Evolutionary conservation across 2,113 vertebrate genomes (phyloP), one percentile per base, ranked within the genome.

Genomic region (Bufo gargarizans): DNA sequence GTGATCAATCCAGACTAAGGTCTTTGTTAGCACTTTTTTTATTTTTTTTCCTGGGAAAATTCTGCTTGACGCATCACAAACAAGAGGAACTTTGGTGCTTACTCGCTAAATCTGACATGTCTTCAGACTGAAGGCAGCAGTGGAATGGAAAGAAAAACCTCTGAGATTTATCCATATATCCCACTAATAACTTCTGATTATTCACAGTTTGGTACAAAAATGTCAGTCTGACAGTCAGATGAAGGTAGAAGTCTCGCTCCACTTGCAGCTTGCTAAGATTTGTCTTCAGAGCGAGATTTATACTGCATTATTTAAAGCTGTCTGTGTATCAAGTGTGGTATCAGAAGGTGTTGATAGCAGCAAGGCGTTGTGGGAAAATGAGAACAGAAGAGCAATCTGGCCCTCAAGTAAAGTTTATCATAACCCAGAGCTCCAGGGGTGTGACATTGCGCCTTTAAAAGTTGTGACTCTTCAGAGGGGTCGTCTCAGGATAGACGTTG

Each of bases 11-110:
- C 61, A 53, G 47, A 50, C 43, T 67, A 20, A 98, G 97, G 97
- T 97, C 96, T 96, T 94, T 65, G 92, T 90, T 94, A 95, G 96
- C 95, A 61, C 89, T 95, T 33, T 33, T 33, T 33, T 33, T n/a
- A n/a, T 95, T 96, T 85, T 76, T 50, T 50, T 76, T 4, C 82
- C 90, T 91, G 90, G 91, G 83, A 3, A 20, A 87, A 89, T 92
- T 88, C 80, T 91, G 89, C 93, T 89, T 91, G 91, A 93, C 93
- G 91, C 90, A 91, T 91, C 84, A 47, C 89, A 91, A 92, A 91
- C 92, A 90, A 90, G 93, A 91, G 90, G 85, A 91, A 90, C 91
- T 93, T 90, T 92, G 93, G 91, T 92, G 91, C 90, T 90, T 82
- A 0, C 12, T 91, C 80, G 5, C 86, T 89, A 88, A 88, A 92